phyloP scores from a whole-genome alignment of 30 jellyfish, hydroid and myxozoan species.

The Nemopilema nomurai region DNA sequence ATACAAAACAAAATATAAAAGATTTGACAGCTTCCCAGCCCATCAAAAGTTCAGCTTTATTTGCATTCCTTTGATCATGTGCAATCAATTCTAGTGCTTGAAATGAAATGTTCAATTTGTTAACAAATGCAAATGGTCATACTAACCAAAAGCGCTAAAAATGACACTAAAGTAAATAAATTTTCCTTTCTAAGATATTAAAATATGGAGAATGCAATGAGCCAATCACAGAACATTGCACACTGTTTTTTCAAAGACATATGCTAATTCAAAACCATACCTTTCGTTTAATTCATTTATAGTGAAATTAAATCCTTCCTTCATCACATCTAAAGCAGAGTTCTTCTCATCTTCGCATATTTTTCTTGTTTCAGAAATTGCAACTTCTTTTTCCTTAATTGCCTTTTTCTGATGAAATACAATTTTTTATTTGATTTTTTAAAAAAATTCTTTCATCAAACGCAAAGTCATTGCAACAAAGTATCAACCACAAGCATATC shows the following conservation, averaged over 20 bases:
- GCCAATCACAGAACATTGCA: background rate
- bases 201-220: background rate
- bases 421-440: background rate
- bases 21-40: no score
- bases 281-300: background rate
- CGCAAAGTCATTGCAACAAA: no score
- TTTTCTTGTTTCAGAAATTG: slow-evolving; percentile 6
- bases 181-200: background rate
- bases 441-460: no score
- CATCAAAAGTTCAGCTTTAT: no score
- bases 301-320: background rate
- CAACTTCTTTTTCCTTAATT: slow-evolving; percentile 5
- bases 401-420: background rate
- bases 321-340: background rate
- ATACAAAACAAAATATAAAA: no score
- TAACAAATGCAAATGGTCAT: no score
- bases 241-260: background rate
- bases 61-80: no score
- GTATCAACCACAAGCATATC: no score
- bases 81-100: no score
- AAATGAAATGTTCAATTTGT: no score
- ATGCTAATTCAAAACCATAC: background rate
- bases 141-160: no score
- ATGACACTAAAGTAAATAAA: no score
- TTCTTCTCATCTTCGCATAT: background rate